Percentiles rank a stretch among this genome's conserved stretches.
Evolutionary conservation across 1,140 invertebrate species (phyloP).

Genomic region (Pinna nobilis): DNA sequence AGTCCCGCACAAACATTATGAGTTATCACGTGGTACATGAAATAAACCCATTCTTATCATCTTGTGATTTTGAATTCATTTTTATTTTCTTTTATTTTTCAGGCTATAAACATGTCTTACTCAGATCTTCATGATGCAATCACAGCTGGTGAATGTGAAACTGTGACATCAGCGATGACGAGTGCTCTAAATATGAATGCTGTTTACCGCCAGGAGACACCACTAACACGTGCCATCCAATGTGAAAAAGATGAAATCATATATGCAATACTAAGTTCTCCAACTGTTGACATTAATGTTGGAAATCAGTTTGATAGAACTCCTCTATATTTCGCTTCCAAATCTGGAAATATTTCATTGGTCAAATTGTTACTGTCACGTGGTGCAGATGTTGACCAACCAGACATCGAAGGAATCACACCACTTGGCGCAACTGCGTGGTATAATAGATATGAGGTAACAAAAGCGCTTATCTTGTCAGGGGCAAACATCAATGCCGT

Average conservation of each 20-base stretch:
- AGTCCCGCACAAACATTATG: too few species aligned
- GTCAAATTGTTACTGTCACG: background rate
- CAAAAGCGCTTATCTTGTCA: background rate
- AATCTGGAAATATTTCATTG: background rate
- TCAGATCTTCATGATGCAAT: too few species aligned
- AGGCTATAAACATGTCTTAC: too few species aligned
- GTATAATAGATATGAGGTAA: background rate
- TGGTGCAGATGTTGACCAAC: slow-evolving; percentile 1
- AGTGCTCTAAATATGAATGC: too few species aligned
- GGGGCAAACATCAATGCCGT: background rate
- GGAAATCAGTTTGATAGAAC: background rate
- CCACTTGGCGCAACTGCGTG: background rate
- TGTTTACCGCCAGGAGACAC: too few species aligned
- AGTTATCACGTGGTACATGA: too few species aligned
- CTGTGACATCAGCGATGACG: too few species aligned
- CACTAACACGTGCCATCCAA: background rate
- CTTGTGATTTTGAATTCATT: too few species aligned
- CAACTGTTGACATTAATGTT: background rate
- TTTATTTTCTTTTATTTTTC: too few species aligned
- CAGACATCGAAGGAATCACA: background rate
- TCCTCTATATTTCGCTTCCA: slow-evolving; percentile 9
- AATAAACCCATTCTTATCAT: too few species aligned
- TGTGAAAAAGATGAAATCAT: background rate
- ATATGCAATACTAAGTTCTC: background rate
- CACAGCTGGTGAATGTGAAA: too few species aligned